These are phyloP conservation scores for Silurus glanis DNA, from an alignment of 2,113 vertebrate genomes.

Conservation along the genomic window DNA sequence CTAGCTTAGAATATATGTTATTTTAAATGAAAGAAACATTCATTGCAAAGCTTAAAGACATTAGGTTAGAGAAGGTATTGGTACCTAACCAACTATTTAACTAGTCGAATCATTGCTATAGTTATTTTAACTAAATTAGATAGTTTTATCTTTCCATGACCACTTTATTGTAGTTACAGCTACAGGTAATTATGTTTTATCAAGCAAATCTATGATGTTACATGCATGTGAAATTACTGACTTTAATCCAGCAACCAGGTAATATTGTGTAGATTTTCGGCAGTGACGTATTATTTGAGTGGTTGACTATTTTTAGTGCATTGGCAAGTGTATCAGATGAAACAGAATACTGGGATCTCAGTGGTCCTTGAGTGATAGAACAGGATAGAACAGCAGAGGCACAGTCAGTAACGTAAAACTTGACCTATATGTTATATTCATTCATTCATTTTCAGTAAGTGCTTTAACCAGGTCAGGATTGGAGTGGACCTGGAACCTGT, in stretches of 20 bases:
- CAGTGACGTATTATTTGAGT: not conserved
- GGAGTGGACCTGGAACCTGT: not conserved
- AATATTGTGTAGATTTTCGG: not conserved
- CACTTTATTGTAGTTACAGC: not conserved
- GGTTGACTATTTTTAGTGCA: not conserved
- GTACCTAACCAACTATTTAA: not conserved
- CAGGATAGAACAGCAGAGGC: not conserved
- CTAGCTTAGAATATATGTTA: not conserved
- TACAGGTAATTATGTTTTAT: not conserved
- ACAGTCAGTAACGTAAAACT: not conserved
- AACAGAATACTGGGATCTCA: not conserved
- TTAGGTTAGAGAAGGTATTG: not conserved
- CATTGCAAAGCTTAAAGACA: not conserved
- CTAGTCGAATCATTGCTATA: not conserved
- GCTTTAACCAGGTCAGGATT: not conserved
- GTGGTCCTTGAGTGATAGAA: not conserved
- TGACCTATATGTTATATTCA: not conserved
- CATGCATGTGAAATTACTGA: not conserved
- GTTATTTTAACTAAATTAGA: not conserved
- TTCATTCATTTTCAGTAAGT: not conserved
- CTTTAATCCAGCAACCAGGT: not conserved
- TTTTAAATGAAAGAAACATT: not conserved
- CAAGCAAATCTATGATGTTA: not conserved
- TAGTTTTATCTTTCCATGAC: not conserved
- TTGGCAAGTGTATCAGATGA: not conserved